Evolutionary conservation across 2,113 vertebrate species (phyloP), one percentile per base, ranked within the genome.

Genomic region (Ramphastos sulfuratus): DNA sequence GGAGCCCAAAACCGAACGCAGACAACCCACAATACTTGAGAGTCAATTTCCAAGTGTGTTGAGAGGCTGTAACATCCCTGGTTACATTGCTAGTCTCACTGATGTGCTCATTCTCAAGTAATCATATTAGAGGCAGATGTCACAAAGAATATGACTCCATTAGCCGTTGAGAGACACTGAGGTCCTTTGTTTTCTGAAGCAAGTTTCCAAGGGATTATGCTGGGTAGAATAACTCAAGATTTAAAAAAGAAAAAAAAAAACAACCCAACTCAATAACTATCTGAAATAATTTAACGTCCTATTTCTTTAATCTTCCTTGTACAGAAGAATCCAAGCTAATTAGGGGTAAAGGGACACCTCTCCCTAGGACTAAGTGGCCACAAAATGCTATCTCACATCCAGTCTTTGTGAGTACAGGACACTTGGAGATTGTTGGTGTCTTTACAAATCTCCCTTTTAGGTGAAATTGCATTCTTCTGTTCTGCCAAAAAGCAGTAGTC

Each of bases 401-500:
- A 77, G 2, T 65, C 87, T 74, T 73, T 78, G n/a, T 66, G n/a
- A 30, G 82, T 83, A 39, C 31, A 77, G 65, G 58, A 71, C 50
- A 56, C 74, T 80, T 50, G 82, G 55, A 33, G 18, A 37, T 73
- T 82, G 52, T 46, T n/a, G 21, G 27, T 83, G 59, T 83, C 63
- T 81, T 80, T 66, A 59, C 35, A 94, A 69, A 90, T 95, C 72
- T 95, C 52, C 19, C 61, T 95, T 21, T 55, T 80, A 31, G 60
- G 54, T 86, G 69, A 82, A 96, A 90, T 50, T 81, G 59, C 74
- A 52, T 61, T 94, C 39, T 86, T 44, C 54, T 9, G 0, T 60
- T 75, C 58, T 96, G 87, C 93, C 87, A 95, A 95, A 94, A 94
- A 88, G 65, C 66, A 93, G 90, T 88, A 96, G 90, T 94, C 37